Conservation (phyloP, 1,140 invertebrate species). For the Aphaenogaster rudis region DNA sequence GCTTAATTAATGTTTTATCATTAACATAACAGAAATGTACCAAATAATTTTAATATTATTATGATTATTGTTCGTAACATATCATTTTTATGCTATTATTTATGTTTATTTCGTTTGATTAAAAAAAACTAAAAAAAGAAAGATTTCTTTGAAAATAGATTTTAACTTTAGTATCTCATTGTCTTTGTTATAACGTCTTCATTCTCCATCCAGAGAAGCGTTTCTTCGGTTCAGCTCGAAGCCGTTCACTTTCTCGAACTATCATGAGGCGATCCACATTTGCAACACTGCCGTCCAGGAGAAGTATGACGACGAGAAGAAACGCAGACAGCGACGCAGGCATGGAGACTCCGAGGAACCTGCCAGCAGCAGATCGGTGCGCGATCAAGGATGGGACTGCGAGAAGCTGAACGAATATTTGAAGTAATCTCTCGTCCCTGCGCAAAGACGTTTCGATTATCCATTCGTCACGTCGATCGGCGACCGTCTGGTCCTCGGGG, state of each 20-base stretch:
- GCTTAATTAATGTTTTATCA: not conserved
- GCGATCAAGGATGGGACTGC: slow-evolving; percentile 95
- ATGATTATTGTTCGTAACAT: not conserved
- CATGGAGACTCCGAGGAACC: slow-evolving; percentile 64
- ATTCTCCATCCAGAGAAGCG: slow-evolving; percentile 88
- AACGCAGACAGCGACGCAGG: slow-evolving; percentile 58
- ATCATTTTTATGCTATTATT: not conserved
- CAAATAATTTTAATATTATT: not conserved
- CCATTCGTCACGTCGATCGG: slow-evolving; percentile 58
- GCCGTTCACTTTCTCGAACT: slow-evolving; percentile 93
- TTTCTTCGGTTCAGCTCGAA: slow-evolving; percentile 97
- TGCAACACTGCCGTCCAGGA: slow-evolving; percentile 97
- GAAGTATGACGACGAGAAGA: slow-evolving; percentile 90
- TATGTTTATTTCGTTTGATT: not conserved
- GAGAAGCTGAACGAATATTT: slow-evolving; percentile 92
- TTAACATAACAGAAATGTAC: not conserved
- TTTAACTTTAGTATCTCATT: not conserved
- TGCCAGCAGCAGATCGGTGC: slow-evolving; percentile 90
- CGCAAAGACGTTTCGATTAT: slow-evolving; percentile 64
- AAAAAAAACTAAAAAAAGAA: not conserved
- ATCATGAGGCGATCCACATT: slow-evolving; percentile 96
- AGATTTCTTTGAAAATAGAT: not conserved
- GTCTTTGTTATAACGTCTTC: not conserved
- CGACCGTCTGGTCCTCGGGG: not conserved
- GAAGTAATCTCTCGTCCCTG: slow-evolving; percentile 81